A percentile compares a stretch with the other conserved stretches of the same genome.
These are phyloP conservation scores for Parnassius apollo DNA, from an alignment of 2,888 invertebrate species.

Conservation along the genomic window DNA sequence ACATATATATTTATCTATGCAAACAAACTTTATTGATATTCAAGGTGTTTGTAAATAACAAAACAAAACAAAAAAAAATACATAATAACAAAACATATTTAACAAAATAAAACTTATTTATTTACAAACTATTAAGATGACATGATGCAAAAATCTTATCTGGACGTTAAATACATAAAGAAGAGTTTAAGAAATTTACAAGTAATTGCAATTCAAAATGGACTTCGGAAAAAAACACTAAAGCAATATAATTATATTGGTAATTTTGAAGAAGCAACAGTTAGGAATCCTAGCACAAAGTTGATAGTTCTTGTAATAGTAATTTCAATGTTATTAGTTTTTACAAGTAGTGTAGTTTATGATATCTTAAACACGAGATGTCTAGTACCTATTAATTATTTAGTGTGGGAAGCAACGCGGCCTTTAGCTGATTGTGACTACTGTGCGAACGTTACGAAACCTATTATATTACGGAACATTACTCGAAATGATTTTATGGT, in stretches of 20 bases:
- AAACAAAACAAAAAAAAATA: too few relatives aligned
- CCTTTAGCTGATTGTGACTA: constrained; percentile 91
- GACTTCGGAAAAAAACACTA: constrained; percentile 45
- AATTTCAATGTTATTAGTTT: constrained; percentile 45
- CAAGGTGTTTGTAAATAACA: too few relatives aligned
- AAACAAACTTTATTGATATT: too few relatives aligned
- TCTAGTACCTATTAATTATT: constrained; percentile 90
- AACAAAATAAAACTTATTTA: constrained; percentile 30
- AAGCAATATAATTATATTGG: constrained; percentile 52
- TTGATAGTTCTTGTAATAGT: constrained; percentile 43
- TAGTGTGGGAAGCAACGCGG: constrained; percentile 92
- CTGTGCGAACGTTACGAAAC: constrained; percentile 85
- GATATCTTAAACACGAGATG: constrained; percentile 84
- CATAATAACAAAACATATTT: too few relatives aligned
- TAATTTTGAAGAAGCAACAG: constrained; percentile 41
- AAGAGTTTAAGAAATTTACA: constrained; percentile 45
- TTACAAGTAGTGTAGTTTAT: constrained; percentile 47
- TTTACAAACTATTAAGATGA: constrained; percentile 21
- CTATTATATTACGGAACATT: constrained; percentile 85
- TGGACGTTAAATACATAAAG: constrained; percentile 17
- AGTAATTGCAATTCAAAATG: constrained; percentile 51
- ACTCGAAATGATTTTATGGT: constrained; percentile 85
- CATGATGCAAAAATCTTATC: constrained; percentile 27
- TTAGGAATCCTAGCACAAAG: constrained; percentile 42
- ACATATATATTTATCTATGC: too few relatives aligned